Evolutionary conservation across 2,888 invertebrate species (phyloP), one percentile per base, ranked within the genome.

Genomic region (Cremastobaeus sp.): DNA sequence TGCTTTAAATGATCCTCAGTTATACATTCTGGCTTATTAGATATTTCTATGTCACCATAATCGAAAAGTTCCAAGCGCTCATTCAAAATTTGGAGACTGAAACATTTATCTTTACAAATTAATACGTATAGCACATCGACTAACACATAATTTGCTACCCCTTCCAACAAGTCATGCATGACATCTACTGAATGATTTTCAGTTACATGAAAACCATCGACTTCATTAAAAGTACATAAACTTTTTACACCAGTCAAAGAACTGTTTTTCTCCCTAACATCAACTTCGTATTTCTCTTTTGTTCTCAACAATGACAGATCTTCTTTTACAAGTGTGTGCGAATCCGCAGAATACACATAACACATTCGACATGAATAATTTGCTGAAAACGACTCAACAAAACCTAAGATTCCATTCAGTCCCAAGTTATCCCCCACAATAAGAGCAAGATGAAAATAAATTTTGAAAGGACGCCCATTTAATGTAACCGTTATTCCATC

Each of bases 21-120:
- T n/a, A n/a, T n/a, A n/a, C n/a, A 17, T 52, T 45, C 30, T 45
- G 54, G 54, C 37, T 54, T 65, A 14, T 65, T 65, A 17, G 65
- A 17, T 0, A 35, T 32, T 45, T 65, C 54, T 8, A 47, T 11
- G 17, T 41, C 6, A 3, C 37, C 17, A 25, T 47, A 55, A 18
- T 55, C n/a, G 17, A 65, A 65, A 2, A 32, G 12, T 3, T 39
- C 12, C 11, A 65, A 54, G 12, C 55, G 28, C 1, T 57, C 34
- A 15, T 57, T 57, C 3, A 57, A 12, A 34, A 21, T 25, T 1
- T 34, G 14, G 1, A 57, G 14, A 6, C n/a, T n/a, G 3, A 45
- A 57, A 15, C 9, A 45, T 9, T 32, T 35, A 9, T 17, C 9
- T 25, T 43, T n/a, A 12, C n/a, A n/a, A n/a, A 45, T 45, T 11